These are phyloP conservation scores for Thaleichthys pacificus DNA, from an alignment of 2,797 vertebrate genomes.

Conservation along the genomic window DNA sequence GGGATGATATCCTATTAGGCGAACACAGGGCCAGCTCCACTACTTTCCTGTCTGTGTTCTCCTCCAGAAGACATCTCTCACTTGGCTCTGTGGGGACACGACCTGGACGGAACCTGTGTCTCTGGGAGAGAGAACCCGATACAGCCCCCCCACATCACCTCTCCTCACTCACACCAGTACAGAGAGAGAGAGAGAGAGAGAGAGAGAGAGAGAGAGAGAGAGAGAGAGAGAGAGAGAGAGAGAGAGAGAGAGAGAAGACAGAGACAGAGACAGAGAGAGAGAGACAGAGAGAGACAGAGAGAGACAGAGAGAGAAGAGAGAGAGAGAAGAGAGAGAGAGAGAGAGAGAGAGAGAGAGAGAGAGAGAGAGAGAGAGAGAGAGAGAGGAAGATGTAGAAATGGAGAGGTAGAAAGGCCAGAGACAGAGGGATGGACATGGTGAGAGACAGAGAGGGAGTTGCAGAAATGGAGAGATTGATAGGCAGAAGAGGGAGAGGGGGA, in stretches of 20 bases:
- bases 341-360: background rate
- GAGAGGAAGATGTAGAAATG: constrained; percentile 30
- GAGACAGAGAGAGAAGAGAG: background rate
- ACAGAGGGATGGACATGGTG: too few species aligned
- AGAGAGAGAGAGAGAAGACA: background rate
- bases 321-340: constrained; percentile 5
- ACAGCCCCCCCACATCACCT: constrained; percentile 35
- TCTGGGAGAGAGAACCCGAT: constrained; percentile 54
- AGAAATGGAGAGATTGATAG: constrained; percentile 21
- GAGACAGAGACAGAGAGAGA: background rate
- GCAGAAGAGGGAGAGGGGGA: constrained; percentile 27
- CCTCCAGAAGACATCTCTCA: constrained; percentile 42
- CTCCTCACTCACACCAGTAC: background rate
- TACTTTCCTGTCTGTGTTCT: background rate
- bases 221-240: background rate
- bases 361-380: background rate
- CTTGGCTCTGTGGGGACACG: constrained; percentile 44
- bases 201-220: background rate
- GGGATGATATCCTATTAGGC: constrained; percentile 50
- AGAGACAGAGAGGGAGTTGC: constrained; percentile 6
- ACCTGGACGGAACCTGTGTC: constrained; percentile 54
- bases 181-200: background rate
- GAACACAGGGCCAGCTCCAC: background rate
- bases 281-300: background rate
- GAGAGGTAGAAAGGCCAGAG: constrained; percentile 11